Conservation (phyloP, 2,888 invertebrate genomes). For the Thecophora atra region DNA sequence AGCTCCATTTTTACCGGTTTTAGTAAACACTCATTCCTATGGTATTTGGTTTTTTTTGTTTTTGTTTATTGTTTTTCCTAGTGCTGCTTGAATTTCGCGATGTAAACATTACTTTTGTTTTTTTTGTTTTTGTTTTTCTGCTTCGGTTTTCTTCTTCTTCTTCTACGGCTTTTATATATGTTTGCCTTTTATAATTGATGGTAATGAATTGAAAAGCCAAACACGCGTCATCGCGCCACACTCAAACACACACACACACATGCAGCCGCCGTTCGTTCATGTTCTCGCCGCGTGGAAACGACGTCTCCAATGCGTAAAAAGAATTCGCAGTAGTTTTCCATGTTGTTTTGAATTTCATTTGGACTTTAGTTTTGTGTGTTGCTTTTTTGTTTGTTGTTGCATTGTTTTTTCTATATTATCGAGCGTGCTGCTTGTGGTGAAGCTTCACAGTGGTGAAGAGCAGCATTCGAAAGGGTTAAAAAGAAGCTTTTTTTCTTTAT, state of each 20-base stretch:
- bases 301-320: background rate
- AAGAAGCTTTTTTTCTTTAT: too few relatives aligned
- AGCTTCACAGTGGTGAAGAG: too few relatives aligned
- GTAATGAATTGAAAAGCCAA: background rate
- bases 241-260: background rate
- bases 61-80: background rate
- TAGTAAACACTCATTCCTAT: background rate
- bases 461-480: too few relatives aligned
- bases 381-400: too few relatives aligned
- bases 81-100: background rate
- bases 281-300: background rate
- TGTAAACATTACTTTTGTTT: background rate
- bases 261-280: background rate
- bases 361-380: too few relatives aligned
- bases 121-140: too few relatives aligned
- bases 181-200: background rate
- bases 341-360: background rate
- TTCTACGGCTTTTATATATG: too few relatives aligned
- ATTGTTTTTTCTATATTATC: too few relatives aligned
- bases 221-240: background rate
- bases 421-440: too few relatives aligned
- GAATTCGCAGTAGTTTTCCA: conserved; percentile 2
- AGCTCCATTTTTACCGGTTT: too few relatives aligned
- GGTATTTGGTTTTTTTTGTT: background rate
- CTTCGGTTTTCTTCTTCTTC: too few relatives aligned